Conservation (phyloP, 2,888 invertebrate genomes). For the Tipula unca region DNA sequence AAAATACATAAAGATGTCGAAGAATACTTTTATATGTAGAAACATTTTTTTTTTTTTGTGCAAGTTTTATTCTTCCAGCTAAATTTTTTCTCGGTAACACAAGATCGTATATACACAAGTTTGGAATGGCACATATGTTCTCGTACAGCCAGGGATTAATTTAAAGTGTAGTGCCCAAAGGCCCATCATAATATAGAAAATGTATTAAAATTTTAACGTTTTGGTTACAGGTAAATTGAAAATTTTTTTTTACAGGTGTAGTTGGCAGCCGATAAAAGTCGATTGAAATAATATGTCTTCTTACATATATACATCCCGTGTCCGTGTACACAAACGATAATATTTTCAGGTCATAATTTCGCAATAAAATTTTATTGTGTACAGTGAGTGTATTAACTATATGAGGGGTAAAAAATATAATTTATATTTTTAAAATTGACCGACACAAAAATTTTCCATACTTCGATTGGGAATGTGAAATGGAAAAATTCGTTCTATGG, state of each 20-base stretch:
- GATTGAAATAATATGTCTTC: neutral
- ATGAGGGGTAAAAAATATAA: neutral
- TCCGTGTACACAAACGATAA: neutral
- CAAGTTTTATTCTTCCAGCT: neutral
- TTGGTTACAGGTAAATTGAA: neutral
- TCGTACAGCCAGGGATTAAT: neutral
- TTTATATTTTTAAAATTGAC: neutral
- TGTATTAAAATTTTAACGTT: neutral
- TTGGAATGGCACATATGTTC: neutral
- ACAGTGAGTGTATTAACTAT: neutral
- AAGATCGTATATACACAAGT: neutral
- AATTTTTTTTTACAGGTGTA: neutral
- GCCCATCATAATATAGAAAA: neutral
- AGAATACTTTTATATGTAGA: neutral
- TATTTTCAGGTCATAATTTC: neutral
- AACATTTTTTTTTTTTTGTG: neutral
- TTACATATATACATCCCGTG: neutral
- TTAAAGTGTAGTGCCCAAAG: neutral
- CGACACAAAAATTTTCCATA: neutral
- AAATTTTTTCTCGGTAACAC: neutral
- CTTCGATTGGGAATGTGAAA: neutral
- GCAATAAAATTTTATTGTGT: neutral
- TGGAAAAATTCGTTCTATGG: neutral
- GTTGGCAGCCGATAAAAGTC: neutral
- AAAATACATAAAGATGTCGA: slow-evolving; percentile 4